Percentiles rank a stretch among this genome's conserved stretches.
These are phyloP conservation scores for Taurulus bubalis DNA, from an alignment of 2,113 vertebrate species.

Conservation along the genomic window DNA sequence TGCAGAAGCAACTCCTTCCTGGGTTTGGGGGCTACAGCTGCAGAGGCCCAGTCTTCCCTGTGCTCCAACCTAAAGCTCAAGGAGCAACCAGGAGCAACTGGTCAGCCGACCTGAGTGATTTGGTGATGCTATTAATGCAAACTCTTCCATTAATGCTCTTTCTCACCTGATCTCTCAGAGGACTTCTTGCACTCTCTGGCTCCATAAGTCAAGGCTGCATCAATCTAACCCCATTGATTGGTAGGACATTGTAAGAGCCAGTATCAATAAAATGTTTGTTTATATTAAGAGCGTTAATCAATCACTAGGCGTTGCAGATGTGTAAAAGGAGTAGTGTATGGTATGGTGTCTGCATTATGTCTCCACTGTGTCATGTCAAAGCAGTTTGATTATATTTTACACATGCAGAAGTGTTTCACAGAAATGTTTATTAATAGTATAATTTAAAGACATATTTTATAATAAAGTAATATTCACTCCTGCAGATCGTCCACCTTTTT, in stretches of 20 bases:
- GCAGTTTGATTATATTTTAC: not conserved
- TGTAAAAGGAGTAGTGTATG: conserved; percentile 40
- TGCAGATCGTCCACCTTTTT: not conserved
- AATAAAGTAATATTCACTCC: not conserved
- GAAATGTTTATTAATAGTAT: not conserved
- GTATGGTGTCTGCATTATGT: not conserved
- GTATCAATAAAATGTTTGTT: conserved; percentile 58
- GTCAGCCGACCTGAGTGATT: not conserved
- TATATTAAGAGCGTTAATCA: conserved; percentile 60
- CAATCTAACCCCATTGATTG: conserved; percentile 49
- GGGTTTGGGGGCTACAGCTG: not conserved
- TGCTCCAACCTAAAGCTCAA: not conserved
- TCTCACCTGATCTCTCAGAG: conserved; percentile 37
- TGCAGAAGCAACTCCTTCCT: not conserved
- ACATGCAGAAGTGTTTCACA: not conserved
- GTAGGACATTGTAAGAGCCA: conserved; percentile 28
- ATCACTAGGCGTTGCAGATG: conserved; percentile 41
- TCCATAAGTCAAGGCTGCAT: conserved; percentile 57
- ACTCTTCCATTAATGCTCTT: conserved; percentile 30
- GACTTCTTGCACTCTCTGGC: conserved; percentile 37
- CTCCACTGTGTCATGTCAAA: conserved; percentile 6
- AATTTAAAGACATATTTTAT: not conserved
- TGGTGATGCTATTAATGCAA: conserved; percentile 19
- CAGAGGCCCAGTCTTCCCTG: not conserved
- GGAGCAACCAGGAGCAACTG: too few relatives aligned